Base-by-base conservation (phyloP, 1,140 invertebrate species). In the Zaprionus kolodkinae region DNA sequence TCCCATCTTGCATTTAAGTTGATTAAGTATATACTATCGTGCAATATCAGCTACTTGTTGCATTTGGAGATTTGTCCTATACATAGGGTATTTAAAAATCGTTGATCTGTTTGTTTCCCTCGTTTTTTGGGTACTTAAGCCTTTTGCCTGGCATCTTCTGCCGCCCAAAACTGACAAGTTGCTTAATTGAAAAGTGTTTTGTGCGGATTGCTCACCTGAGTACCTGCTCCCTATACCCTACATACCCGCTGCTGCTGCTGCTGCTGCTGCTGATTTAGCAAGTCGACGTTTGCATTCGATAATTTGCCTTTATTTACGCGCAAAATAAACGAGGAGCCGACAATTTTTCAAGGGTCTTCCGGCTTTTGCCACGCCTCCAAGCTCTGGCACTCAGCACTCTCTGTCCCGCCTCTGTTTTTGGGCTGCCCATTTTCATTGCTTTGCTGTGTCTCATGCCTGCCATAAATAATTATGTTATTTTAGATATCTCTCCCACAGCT, bases 401-500 rank as follows among this genome's bases (percentile, higher is more conserved):
- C 43, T 69, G n/a, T n/a, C 36, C 10, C 33, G 9, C 56, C 36
- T 38, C 0, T 7, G 33, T 62, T 72, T 72, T 70, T 45, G 52
- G 43, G 78, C 55, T 68, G 35, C 36, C 55, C 36, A 43, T 64
- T 86, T 79, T 72, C 72, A 87, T 87, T 72, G 70, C 83, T 81
- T 86, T 86, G 27, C 64, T 54, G 45, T 54, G 11, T 13, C 64
- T 57, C 60, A 35, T 40, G 45, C 27, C 57, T 66, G 70, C 75
- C 85, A 87, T 81, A 88, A 88, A 88, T 88, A 88, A 88, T 88
- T 88, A 88, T 89, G 85, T 89, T 88, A 80, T 87, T 83, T 87
- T 81, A 85, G 82, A 86, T 78, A 75, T 63, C 62, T 72, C 21
- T 50, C 15, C 45, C 59, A 48, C 48, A 25, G 45, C 45, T 50